phyloP scores from a whole-genome alignment of 2,797 vertebrate species.

The Lateolabrax maculatus region DNA sequence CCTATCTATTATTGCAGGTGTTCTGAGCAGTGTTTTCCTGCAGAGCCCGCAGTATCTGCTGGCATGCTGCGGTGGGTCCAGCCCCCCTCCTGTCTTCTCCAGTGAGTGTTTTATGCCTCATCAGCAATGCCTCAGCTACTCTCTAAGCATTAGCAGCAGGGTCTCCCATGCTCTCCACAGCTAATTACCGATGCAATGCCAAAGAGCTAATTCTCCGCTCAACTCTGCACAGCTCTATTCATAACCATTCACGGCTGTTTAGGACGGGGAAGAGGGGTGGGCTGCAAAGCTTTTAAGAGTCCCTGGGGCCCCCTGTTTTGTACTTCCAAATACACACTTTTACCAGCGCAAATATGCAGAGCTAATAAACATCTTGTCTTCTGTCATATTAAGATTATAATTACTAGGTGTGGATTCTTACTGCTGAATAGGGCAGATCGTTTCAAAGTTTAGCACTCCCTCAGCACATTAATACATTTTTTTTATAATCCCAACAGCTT shows the following conservation, averaged over 20 bases:
- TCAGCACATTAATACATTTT: conserved; percentile 29
- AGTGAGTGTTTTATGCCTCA: conserved; percentile 98
- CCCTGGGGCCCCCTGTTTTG: conserved; percentile 75
- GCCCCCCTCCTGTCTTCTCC: conserved; percentile 92
- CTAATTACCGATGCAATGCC: conserved; percentile 95
- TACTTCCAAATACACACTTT: conserved; percentile 75
- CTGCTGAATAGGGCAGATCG: conserved; percentile 17
- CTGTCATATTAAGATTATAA: conserved; percentile 74
- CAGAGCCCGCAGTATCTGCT: conserved; percentile 88
- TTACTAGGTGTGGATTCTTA: conserved; percentile 49
- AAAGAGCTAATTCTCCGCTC: conserved; percentile 94
- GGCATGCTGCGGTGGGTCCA: conserved; percentile 93
- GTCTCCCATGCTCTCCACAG: conserved; percentile 92
- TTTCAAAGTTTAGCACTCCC: conserved; percentile 23
- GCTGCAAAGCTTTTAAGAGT: conserved; percentile 70
- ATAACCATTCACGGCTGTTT: conserved; percentile 92
- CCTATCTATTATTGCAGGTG: conserved; percentile 84
- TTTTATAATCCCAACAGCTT: conserved; percentile 14
- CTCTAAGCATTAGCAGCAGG: conserved; percentile 92
- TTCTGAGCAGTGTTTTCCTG: conserved; percentile 88
- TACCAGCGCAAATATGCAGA: conserved; percentile 71
- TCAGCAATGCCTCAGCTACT: conserved; percentile 94
- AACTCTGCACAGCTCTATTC: conserved; percentile 93
- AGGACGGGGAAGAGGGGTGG: conserved; percentile 66
- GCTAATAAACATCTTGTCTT: conserved; percentile 77